Base-by-base conservation (phyloP, 2,888 invertebrate species). In the Eremobia ochroleuca region DNA sequence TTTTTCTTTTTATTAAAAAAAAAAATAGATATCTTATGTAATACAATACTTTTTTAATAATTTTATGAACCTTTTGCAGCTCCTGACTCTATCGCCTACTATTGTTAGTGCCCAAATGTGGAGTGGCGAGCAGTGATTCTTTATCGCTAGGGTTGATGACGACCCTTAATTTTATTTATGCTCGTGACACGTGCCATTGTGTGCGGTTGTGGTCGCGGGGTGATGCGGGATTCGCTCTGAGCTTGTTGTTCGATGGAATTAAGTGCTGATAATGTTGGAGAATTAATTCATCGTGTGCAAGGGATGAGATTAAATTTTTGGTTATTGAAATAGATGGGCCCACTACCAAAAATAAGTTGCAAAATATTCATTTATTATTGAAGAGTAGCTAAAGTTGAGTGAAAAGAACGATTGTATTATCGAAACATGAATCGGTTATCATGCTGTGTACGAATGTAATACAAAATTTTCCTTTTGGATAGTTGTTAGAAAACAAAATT, bases 91-190 rank as follows among this genome's bases (percentile, higher is more conserved):
- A 28, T 82, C 25, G 59, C 68, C 25, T 89, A 86, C 90, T 84
- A 88, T 88, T 88, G 88, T 85, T 87, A 83, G 89, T 78, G 71
- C 77, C 65, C 86, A 67, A 78, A 74, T 61, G 77, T 65, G 46
- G 88, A 83, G 65, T 77, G 87, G 67, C 78, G 79, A 75, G 77
- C 79, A 81, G 86, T 84, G 89, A 88, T 88, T 86, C 86, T 88
- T 89, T 89, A 89, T 88, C 82, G 84, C 76, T 69, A 46, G 87
- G 87, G 86, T 88, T 82, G 91, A 90, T 91, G 92, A 92, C 90
- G 90, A 90, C 93, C 93, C 94, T 89, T 95, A 94, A 95, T 94
- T 94, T 95, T 94, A 94, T 96, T 95, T 95, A 95, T 95, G 94
- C 90, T 87, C 90, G 88, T 91, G 92, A 93, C 95, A 93, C 94